Conservation (phyloP, 1,140 invertebrate species). For the Thereuonema tuberculata region DNA sequence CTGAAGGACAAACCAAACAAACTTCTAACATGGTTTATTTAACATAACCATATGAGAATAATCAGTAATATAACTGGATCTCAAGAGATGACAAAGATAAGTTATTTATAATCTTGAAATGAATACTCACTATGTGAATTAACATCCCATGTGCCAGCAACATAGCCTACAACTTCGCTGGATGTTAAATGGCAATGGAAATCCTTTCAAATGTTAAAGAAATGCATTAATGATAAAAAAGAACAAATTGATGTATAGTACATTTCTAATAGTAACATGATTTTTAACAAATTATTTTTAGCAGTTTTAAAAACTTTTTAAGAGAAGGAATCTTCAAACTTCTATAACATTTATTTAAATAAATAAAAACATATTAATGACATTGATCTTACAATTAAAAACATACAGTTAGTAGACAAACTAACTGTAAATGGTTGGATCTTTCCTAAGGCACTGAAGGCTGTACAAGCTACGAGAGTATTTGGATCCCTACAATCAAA, state of each 20-base stretch:
- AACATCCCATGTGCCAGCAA: conserved; percentile 87
- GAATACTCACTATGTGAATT: conserved; percentile 83
- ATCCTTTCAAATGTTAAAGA: conserved; percentile 38
- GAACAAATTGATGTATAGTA: not conserved
- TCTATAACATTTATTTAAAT: not conserved
- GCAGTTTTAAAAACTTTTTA: too few relatives aligned
- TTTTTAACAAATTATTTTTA: not conserved
- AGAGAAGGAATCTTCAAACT: too few relatives aligned
- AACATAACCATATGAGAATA: too few relatives aligned
- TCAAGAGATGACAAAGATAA: too few relatives aligned
- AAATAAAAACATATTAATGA: not conserved
- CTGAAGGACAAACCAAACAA: too few relatives aligned
- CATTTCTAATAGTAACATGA: not conserved
- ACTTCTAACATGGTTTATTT: too few relatives aligned
- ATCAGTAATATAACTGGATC: too few relatives aligned
- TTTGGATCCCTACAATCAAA: conserved; percentile 58
- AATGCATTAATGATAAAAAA: conserved; percentile 3
- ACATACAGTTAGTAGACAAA: conserved; percentile 70
- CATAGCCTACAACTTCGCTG: conserved; percentile 83
- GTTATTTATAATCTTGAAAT: too few relatives aligned
- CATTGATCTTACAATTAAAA: conserved; percentile 45
- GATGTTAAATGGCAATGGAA: conserved; percentile 85
- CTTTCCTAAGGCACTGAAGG: conserved; percentile 72
- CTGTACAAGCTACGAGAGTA: conserved; percentile 70
- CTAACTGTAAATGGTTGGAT: conserved; percentile 82